These are phyloP conservation scores for Acanthaster planci DNA, from an alignment of 35 echinoderm and acorn worm species.

Conservation along the genomic window DNA sequence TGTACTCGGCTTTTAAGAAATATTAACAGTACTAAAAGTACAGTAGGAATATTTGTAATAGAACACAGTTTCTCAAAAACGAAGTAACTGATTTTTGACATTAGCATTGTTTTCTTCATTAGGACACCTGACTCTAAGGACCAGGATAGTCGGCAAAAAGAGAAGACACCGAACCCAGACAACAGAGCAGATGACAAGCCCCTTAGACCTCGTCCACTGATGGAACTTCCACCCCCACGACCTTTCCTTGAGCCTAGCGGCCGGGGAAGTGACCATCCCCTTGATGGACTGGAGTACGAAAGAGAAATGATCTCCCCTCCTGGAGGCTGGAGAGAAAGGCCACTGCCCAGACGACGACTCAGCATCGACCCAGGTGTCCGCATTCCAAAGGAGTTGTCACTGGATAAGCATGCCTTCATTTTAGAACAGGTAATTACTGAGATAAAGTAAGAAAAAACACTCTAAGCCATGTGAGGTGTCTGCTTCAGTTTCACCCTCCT, in stretches of 20 bases:
- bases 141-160: neutral
- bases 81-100: too few relatives aligned
- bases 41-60: too few relatives aligned
- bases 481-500: too few relatives aligned
- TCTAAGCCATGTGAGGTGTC: too few relatives aligned
- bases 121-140: neutral
- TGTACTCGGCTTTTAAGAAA: too few relatives aligned
- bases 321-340: neutral
- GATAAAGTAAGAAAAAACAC: neutral
- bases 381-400: conserved; percentile 90
- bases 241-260: neutral
- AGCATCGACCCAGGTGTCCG: conserved; percentile 75
- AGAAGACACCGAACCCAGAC: neutral
- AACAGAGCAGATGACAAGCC: neutral
- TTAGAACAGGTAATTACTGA: conserved; percentile 60
- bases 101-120: neutral
- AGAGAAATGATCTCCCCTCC: conserved; percentile 14
- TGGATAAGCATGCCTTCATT: conserved; percentile 63
- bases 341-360: neutral
- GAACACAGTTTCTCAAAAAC: too few relatives aligned
- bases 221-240: neutral
- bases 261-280: neutral
- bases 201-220: neutral
- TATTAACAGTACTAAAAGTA: too few relatives aligned
- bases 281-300: neutral